phyloP scores from a whole-genome alignment of 2,888 invertebrate genomes.

The Venustoraphidia nigricollis region DNA sequence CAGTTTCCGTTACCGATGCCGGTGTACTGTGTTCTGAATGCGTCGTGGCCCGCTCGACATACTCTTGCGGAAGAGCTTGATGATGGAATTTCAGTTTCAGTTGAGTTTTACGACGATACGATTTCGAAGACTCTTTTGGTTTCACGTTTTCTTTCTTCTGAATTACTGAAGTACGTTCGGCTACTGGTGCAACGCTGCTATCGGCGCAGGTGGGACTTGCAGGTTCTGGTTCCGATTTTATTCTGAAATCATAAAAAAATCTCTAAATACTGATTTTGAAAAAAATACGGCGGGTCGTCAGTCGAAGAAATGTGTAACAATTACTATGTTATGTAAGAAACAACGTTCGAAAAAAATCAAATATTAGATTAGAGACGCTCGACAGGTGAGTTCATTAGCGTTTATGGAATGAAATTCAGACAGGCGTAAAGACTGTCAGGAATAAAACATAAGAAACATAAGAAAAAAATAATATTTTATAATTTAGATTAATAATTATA shows the following conservation, averaged over 20 bases:
- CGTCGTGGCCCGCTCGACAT: neutral
- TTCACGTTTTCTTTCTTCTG: too few relatives aligned
- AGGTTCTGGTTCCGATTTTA: neutral
- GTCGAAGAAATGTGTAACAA: too few relatives aligned
- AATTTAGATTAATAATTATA: too few relatives aligned
- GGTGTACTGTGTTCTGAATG: constrained; percentile 3
- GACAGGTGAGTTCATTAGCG: too few relatives aligned
- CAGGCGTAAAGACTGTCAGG: too few relatives aligned
- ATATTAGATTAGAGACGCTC: too few relatives aligned
- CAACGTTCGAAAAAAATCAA: too few relatives aligned
- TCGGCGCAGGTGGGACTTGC: neutral
- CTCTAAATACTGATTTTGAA: neutral
- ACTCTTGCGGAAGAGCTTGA: constrained; percentile 59
- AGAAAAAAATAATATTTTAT: too few relatives aligned
- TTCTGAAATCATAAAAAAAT: neutral
- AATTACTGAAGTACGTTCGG: neutral
- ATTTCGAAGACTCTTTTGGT: constrained; percentile 7
- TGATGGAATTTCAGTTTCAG: constrained; percentile 69
- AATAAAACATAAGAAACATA: too few relatives aligned
- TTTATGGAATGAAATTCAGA: too few relatives aligned
- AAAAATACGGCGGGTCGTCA: too few relatives aligned
- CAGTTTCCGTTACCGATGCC: constrained; percentile 16
- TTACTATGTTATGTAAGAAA: too few relatives aligned
- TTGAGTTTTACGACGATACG: constrained; percentile 41
- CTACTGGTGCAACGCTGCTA: neutral